These are phyloP conservation scores for Chelonus insularis DNA, from an alignment of 1,140 invertebrate species.

Conservation along the genomic window DNA sequence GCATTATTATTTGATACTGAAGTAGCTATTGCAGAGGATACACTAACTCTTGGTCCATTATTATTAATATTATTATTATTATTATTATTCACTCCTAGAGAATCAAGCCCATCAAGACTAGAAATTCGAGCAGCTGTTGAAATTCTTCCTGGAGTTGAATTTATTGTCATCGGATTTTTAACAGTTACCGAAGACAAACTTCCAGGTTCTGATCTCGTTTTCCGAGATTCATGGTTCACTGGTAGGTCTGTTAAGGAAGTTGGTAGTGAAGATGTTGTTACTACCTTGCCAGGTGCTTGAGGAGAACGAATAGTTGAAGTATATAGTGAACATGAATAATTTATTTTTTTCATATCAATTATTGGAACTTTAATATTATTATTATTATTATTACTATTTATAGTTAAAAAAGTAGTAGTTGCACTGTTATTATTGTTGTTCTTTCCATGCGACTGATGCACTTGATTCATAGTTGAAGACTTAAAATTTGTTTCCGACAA, in stretches of 20 bases:
- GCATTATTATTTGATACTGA: not conserved
- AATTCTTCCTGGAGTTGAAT: not conserved
- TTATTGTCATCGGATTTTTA: not conserved
- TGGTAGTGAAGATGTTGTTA: constrained; percentile 4
- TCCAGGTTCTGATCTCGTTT: not conserved
- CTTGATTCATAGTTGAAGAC: too few relatives aligned
- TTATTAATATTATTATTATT: not conserved
- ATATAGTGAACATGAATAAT: constrained; percentile 2
- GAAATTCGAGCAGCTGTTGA: constrained; percentile 6
- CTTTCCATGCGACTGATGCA: too few relatives aligned
- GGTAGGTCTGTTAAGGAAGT: constrained; percentile 4
- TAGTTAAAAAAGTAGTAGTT: too few relatives aligned
- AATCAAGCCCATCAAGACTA: constrained; percentile 21
- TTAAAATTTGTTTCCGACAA: not conserved
- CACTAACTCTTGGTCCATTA: constrained; percentile 3
- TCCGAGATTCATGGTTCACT: not conserved
- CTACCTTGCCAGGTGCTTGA: not conserved
- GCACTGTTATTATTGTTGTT: too few relatives aligned
- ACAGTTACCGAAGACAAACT: constrained; percentile 12
- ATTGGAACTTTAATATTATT: not conserved
- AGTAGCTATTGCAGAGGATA: not conserved
- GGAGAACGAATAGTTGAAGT: constrained; percentile 8
- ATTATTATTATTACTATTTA: too few relatives aligned
- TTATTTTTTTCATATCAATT: not conserved
- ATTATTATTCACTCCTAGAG: not conserved